Evolutionary conservation across 2,797 vertebrate genomes (phyloP).

Genomic region (Adrianichthys oophorus): DNA sequence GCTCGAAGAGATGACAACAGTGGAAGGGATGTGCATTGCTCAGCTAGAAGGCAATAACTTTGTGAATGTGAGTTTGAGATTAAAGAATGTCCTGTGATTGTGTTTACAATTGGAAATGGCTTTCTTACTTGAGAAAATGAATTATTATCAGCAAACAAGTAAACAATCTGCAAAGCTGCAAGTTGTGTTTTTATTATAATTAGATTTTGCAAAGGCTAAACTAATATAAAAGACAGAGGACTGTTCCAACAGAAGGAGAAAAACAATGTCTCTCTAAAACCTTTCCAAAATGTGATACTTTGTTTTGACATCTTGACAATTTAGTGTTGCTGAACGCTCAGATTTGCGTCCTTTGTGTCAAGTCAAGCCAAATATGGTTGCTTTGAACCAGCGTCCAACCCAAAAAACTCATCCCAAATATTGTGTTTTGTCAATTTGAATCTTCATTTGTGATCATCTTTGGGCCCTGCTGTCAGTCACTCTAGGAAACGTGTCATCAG

Average conservation of each 20-base stretch:
- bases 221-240: conserved; percentile 2
- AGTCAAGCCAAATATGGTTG: no score
- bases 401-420: no score
- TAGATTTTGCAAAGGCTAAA: conserved; percentile 2
- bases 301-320: background rate
- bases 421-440: no score
- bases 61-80: conserved; percentile 17
- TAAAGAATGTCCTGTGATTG: conserved; percentile 30
- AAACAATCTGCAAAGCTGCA: conserved; percentile 4
- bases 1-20: conserved; percentile 2
- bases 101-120: conserved; percentile 48
- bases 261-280: background rate
- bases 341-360: no score
- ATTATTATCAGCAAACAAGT: conserved; percentile 41
- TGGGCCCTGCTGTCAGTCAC: no score
- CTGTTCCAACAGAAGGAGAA: conserved; percentile 4
- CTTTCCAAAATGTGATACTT: background rate
- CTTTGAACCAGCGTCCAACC: no score
- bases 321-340: no score
- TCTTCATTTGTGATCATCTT: no score
- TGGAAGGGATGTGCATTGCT: conserved; percentile 7
- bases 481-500: no score
- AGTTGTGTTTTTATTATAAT: conserved; percentile 16
- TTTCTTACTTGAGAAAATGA: conserved; percentile 35
- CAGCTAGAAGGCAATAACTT: conserved; percentile 37